Conservation (phyloP, 2,797 vertebrate species). For the Neosilurus hyrtlii region DNA sequence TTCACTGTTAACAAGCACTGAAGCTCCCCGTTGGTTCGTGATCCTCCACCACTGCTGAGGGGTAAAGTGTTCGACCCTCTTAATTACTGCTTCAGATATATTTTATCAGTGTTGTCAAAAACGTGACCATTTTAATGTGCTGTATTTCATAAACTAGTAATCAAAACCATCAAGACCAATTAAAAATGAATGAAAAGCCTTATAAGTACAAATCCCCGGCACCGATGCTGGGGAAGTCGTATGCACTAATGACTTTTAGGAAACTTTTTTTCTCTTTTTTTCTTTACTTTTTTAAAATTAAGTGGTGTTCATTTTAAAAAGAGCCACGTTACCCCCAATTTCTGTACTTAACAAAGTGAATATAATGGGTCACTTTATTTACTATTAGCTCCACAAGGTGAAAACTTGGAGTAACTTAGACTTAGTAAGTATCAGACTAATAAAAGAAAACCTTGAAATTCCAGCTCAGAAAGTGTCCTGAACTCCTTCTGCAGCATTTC, state of each 20-base stretch:
- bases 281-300: neutral
- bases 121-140: neutral
- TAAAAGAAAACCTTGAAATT: neutral
- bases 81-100: neutral
- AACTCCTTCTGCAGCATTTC: neutral
- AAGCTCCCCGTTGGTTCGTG: neutral
- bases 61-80: neutral
- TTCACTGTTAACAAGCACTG: neutral
- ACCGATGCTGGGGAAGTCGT: neutral
- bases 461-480: neutral
- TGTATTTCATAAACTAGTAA: neutral
- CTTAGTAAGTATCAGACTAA: neutral
- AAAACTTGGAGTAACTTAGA: neutral
- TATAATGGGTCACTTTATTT: neutral
- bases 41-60: neutral
- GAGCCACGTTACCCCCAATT: neutral
- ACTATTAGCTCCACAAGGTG: neutral
- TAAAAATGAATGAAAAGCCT: neutral
- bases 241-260: neutral
- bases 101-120: neutral
- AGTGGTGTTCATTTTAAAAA: constrained; percentile 5
- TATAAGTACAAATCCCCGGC: neutral
- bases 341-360: neutral
- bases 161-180: neutral
- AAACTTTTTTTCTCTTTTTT: neutral